Base-by-base conservation (phyloP, 1,140 invertebrate species). In the Stegodyphus dumicola region DNA sequence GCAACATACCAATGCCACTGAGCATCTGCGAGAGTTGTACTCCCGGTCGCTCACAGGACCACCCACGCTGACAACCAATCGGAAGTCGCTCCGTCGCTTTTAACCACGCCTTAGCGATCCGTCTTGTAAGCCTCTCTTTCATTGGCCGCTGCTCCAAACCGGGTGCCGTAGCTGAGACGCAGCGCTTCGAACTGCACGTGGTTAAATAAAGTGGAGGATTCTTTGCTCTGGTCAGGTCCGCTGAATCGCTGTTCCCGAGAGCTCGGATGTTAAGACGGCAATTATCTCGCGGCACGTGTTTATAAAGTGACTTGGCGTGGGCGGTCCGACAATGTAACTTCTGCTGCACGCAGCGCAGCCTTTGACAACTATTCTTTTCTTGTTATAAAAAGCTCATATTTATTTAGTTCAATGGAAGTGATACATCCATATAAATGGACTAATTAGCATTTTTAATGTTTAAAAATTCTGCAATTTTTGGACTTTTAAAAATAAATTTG, bases 171-270 rank as follows among this genome's bases (percentile, higher is more conserved):
- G 9, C 18, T 9, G 17, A 67, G 33, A 17, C 51, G 52, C 67
- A 17, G 48, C 60, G 56, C 52, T 54, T 49, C 56, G 56, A 67
- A 6, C 15, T 13, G 71, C 80, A 83, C 80, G 80, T 83, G 80
- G 56, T 83, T 83, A 75, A 83, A 83, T 75, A 83, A 83, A 83
- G 70, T 75, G 71, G 54, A 65, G 69, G 78, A 73, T 11, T 83
- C 70, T 74, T 11, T 7, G 48, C 70, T 15, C 70, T 56, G 64
- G 71, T 54, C 80, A 83, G 70, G 80, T 83, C 33, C 56, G 54
- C 33, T 66, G 56, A 65, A n/a, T 66, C 79, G 56, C 18, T 51
- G 18, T 48, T 73, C 70, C 9, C 18, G 33, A 10, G 18, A 33
- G 69, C 13, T 6, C 9, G 17, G 54, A 7, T n/a, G 7, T n/a